Base-by-base conservation (phyloP, 2,888 invertebrate genomes). In the Sphinx pinastri region DNA sequence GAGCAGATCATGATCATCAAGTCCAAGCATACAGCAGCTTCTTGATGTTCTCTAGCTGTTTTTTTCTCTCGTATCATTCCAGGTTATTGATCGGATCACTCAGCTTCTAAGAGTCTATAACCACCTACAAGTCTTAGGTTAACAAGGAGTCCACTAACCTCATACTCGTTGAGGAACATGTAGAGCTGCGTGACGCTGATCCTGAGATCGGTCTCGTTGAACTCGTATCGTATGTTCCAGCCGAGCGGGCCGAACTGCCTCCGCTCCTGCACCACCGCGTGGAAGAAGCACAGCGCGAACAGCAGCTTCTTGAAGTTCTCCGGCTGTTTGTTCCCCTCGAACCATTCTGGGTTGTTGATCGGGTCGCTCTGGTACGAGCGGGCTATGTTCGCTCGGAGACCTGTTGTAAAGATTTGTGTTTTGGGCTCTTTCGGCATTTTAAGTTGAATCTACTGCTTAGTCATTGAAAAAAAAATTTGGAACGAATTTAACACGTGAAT, bases 201-300 rank as follows among this genome's bases (percentile, higher is more conserved):
- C 71, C 97, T 95, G 55, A 99, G 93, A 89, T 99, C 99, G 0
- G 98, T 98, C 86, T 99, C 99, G 84, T 99, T 99, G 88, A 99
- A 99, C 85, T 98, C 99, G 84, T 99, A 99, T 0, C 97, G 96
- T 73, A 98, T 98, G 86, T 99, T 99, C 99, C 99, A 99, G 0
- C 99, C 99, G 31, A 99, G 95, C 0, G 99, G 97, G 0, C 99
- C 99, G 85, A 98, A 99, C 88, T 98, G 98, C 8, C 98, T 92
- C 69, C 99, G 94, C 88, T 99, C 99, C 88, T 98, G 98, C 0
- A 98, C 96, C 60, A 98, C 95, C 0, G 98, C 99, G 88, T 99
- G 99, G 93, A 99, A 99, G 93, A 99, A 99, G 88, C 98, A 98
- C 69, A 99, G 91, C 2, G 97, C 97, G 86, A 96, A 99, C 70